Base-by-base conservation (phyloP, 2,888 invertebrate species). In the Chymomyza amoena region DNA sequence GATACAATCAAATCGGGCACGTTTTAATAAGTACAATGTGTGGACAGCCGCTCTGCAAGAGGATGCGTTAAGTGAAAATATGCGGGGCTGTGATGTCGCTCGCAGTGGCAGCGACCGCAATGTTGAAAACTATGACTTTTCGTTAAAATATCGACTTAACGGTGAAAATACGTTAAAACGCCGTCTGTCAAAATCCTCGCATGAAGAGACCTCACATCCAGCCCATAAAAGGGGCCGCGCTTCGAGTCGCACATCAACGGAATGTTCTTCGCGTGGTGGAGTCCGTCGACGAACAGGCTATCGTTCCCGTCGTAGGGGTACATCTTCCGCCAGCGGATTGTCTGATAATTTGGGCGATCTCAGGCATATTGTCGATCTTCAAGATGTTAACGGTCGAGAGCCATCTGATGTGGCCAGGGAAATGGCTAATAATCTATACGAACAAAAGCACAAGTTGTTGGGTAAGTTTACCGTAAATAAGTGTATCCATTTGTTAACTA, bases 11-110 rank as follows among this genome's bases (percentile, higher is more conserved):
- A 90, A 85, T 71, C 92, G 92, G 16, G 80, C 92, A 0, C 93
- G 92, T 20, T 94, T 93, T 79, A 93, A 93, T 74, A 95, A 95
- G 90, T 96, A 96, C 87, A 95, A 96, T 90, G 93, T 97, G 77
- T 97, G 97, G 97, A 93, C 93, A 76, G 93, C 93, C 72, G 92
- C 94, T 28, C 89, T 94, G n/a, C 94, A 96, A 92, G 97, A 97
- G 89, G 96, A 97, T 79, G 93, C 95, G 0, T 91, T 97, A 64
- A 95, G 95, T 32, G 95, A 96, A 89, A 95, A 96, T 81, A 93
- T 97, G 92, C 94, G 94, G 13, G 94, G 94, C 56, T 96, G 96
- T 91, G 96, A 95, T 91, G 96, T 97, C 10, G 94, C 95, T 1
- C 94, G 92, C 86, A 93, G 92, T 89, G 93, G 92, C 89, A 77